These are phyloP conservation scores for Pararge aegeria DNA, from an alignment of 1,140 invertebrate species.

Conservation along the genomic window DNA sequence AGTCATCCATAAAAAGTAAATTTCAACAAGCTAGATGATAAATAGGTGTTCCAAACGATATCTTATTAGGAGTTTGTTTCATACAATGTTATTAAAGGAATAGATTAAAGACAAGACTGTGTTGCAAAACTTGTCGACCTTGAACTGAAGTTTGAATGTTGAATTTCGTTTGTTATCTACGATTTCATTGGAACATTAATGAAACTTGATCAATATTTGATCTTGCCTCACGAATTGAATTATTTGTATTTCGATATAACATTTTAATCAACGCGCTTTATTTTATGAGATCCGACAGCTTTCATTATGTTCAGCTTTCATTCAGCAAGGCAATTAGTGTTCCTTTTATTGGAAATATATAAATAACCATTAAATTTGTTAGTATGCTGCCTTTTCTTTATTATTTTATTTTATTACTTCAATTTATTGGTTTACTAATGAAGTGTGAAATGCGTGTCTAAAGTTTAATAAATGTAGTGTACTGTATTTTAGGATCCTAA, in stretches of 20 bases:
- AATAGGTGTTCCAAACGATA: background rate
- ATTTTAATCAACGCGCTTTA: background rate
- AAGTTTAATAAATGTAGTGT: too few relatives aligned
- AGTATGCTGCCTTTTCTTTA: background rate
- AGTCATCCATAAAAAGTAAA: slow-evolving; percentile 6
- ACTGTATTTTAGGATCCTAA: too few relatives aligned
- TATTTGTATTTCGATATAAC: background rate
- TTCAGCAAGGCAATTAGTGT: background rate
- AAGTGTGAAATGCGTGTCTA: too few relatives aligned
- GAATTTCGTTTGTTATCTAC: background rate
- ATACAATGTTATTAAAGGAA: background rate
- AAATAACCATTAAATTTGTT: background rate
- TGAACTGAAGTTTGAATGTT: slow-evolving; percentile 16
- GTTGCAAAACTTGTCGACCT: slow-evolving; percentile 15
- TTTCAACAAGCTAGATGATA: slow-evolving; percentile 3
- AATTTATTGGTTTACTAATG: too few relatives aligned
- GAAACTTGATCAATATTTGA: slow-evolving; percentile 14
- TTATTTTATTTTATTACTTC: background rate
- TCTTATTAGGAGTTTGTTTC: background rate
- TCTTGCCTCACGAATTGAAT: slow-evolving; percentile 2
- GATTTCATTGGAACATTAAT: background rate
- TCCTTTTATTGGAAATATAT: background rate
- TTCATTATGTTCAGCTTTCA: background rate
- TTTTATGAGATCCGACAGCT: background rate
- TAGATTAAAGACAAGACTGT: background rate